A percentile compares a stretch with the other conserved stretches of the same genome.
Conservation (phyloP, 1,140 invertebrate genomes). For the Listronotus oregonensis region DNA sequence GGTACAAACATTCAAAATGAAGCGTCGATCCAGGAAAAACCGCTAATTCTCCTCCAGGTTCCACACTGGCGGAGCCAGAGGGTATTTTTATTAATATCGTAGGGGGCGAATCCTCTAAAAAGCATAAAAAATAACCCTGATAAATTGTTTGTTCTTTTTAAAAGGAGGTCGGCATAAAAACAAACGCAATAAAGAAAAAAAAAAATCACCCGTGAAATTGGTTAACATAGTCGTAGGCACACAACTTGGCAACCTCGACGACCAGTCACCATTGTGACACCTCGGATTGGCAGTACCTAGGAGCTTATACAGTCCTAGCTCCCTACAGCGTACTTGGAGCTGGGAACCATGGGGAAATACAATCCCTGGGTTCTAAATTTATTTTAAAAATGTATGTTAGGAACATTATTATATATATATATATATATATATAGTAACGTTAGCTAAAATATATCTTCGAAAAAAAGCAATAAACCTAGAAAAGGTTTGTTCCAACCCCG, state of each 20-base stretch:
- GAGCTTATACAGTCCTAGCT: constrained; percentile 82
- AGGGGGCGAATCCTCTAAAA: constrained; percentile 78
- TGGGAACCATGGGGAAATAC: constrained; percentile 70
- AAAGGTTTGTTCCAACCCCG: too few species aligned
- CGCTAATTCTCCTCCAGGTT: constrained; percentile 75
- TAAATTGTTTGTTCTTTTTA: too few species aligned
- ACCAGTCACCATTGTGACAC: constrained; percentile 82
- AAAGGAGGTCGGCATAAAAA: too few species aligned
- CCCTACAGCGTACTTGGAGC: constrained; percentile 73
- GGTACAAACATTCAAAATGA: constrained; percentile 82
- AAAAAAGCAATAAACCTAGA: too few species aligned
- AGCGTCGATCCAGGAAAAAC: constrained; percentile 82
- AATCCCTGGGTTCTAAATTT: constrained; percentile 50
- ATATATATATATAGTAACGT: too few species aligned
- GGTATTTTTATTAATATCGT: constrained; percentile 80
- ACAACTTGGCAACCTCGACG: constrained; percentile 73
- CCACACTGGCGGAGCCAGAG: constrained; percentile 78
- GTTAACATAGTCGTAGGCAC: constrained; percentile 79
- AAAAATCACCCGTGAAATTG: constrained; percentile 83
- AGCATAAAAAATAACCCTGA: neutral
- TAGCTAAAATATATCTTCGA: too few species aligned
- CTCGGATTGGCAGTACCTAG: constrained; percentile 68
- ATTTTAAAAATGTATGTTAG: too few species aligned
- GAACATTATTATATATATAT: too few species aligned
- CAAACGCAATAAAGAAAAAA: too few species aligned